phyloP scores from a whole-genome alignment of 2,113 vertebrate genomes.

The Alaudala cheleensis region DNA sequence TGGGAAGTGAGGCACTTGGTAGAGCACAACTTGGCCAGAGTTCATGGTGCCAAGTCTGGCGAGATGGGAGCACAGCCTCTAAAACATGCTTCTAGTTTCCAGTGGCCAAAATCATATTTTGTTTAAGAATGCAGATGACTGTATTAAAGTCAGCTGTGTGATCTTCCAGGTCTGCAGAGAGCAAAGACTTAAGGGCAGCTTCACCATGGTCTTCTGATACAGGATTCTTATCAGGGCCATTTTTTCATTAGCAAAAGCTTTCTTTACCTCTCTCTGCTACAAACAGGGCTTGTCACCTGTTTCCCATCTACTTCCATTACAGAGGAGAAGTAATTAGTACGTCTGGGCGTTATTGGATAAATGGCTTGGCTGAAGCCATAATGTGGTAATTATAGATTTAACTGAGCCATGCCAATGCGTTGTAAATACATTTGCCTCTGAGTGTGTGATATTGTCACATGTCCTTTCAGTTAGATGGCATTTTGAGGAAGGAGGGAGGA shows the following conservation, averaged over 20 bases:
- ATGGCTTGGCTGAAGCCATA: conserved; percentile 42
- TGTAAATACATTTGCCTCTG: conserved; percentile 25
- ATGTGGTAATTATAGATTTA: conserved; percentile 55
- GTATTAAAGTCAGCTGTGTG: background rate
- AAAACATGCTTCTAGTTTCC: background rate
- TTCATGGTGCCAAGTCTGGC: background rate
- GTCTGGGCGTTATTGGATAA: conserved; percentile 49
- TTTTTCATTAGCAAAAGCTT: conserved; percentile 13
- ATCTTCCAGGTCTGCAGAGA: background rate
- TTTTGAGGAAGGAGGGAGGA: background rate
- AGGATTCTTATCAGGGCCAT: background rate
- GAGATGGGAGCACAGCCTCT: background rate
- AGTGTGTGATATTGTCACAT: background rate
- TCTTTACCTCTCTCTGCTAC: background rate
- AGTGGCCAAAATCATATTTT: background rate
- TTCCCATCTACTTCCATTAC: conserved; percentile 41
- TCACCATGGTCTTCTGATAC: background rate
- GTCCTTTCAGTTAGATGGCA: background rate
- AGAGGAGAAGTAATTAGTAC: conserved; percentile 51
- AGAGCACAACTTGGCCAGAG: background rate
- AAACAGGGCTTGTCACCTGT: conserved; percentile 34
- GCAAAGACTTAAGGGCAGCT: background rate
- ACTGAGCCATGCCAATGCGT: background rate
- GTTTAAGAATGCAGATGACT: background rate
- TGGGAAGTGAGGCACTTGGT: background rate